A percentile compares a stretch with the other conserved stretches of the same genome.
Conservation (phyloP, 2,113 vertebrate genomes). For the Perca flavescens region DNA sequence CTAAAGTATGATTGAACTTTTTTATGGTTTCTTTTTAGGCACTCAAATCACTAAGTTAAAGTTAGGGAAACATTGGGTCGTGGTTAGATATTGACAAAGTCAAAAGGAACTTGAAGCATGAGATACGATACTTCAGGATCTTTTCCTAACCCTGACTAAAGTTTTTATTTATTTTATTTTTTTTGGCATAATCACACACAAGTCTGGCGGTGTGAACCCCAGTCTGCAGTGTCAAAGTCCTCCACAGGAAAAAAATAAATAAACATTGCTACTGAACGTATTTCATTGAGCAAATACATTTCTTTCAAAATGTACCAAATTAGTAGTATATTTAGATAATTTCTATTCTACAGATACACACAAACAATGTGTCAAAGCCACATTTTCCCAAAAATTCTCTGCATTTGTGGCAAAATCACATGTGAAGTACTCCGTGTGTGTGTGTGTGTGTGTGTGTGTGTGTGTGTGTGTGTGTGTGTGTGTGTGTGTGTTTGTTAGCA, state of each 20-base stretch:
- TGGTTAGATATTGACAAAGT: background rate
- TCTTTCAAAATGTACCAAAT: background rate
- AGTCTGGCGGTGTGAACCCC: background rate
- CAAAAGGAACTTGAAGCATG: background rate
- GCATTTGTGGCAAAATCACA: conserved; percentile 5
- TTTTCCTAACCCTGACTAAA: background rate
- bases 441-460: background rate
- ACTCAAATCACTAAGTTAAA: background rate
- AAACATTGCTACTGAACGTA: background rate
- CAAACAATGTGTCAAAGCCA: background rate
- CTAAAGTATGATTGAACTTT: background rate
- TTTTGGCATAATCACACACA: background rate
- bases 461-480: background rate
- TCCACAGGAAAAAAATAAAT: background rate
- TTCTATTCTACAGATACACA: background rate
- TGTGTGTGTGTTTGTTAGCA: background rate
- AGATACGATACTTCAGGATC: background rate
- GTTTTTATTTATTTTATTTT: background rate
- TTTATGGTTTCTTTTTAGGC: background rate
- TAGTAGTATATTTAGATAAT: background rate
- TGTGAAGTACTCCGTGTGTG: background rate
- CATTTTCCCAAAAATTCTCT: background rate
- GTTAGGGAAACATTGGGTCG: background rate
- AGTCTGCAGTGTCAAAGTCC: background rate
- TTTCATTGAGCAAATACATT: background rate